Evolutionary conservation across 2,888 invertebrate genomes (phyloP), one percentile per base, ranked within the genome.

Genomic region (Agrilus biguttatus): DNA sequence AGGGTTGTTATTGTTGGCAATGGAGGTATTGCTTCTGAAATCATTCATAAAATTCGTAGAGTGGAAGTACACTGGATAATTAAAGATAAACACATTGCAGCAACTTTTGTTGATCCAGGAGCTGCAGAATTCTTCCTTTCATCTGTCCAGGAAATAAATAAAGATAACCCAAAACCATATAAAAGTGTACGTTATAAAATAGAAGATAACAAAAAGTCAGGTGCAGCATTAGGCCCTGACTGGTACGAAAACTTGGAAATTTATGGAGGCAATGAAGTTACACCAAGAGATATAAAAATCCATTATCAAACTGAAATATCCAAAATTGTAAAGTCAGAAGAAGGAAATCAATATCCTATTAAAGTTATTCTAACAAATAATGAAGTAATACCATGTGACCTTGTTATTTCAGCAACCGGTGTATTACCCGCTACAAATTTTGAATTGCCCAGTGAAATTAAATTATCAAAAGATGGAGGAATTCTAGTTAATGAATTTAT

Each of bases 1-100:
- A 78, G 75, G 63, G 75, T 98, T 56, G 65, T 88, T 0, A 73
- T 98, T 37, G 77, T 97, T 40, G 98, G 98, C 8, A 98, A 98
- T 73, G 98, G 98, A 32, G 98, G 98, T 12, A 98, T 98, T 58
- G 98, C 98, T 36, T 95, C 93, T 35, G 98, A 98, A 72, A 71
- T 98, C 52, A 86, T 90, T 42, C 82, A 90, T 63, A 92, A 93
- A 60, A 76, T 95, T 13, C 74, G 76, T 59, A 81, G 83, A 14
- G 76, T 91, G 40, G 80, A 92, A 59, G 79, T 96, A 40, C 71
- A 91, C 46, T 98, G 98, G 98, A 81, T 88, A 0, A 80, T 98
- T 38, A 89, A 89, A 66, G 92, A 98, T 68, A 77, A 80, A 49
- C 87, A 89, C 51, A 91, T 98, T 55, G 83, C 90, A 12, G 83